phyloP scores from a whole-genome alignment of 2,888 invertebrate species.

The Spicauda simplicius region DNA sequence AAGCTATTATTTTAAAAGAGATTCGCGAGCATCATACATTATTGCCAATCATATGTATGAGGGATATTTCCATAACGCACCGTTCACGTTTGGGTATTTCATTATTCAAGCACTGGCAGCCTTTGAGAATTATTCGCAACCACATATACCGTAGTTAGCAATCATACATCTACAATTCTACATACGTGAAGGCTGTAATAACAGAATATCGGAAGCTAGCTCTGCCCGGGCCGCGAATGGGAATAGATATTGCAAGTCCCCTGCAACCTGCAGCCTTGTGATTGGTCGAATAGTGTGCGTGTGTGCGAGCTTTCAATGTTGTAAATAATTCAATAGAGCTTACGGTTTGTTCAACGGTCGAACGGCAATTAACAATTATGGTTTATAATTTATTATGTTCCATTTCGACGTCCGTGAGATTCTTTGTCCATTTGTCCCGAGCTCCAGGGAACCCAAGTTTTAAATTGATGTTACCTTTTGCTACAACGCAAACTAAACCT shows the following conservation, averaged over 20 bases:
- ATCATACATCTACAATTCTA: slow-evolving; percentile 10
- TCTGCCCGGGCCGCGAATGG: slow-evolving; percentile 24
- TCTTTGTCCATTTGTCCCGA: no score
- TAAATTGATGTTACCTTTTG: no score
- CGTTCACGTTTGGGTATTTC: slow-evolving; percentile 5
- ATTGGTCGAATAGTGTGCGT: slow-evolving; percentile 9
- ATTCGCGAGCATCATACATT: no score
- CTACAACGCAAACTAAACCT: no score
- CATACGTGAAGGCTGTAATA: slow-evolving; percentile 19
- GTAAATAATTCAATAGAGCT: slow-evolving; percentile 10
- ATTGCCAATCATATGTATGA: neutral
- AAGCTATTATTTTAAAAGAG: no score
- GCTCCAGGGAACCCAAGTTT: no score
- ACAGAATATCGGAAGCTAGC: slow-evolving; percentile 22
- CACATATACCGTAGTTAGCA: slow-evolving; percentile 8
- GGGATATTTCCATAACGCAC: neutral
- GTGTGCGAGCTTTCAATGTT: slow-evolving; percentile 18
- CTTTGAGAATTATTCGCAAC: slow-evolving; percentile 26
- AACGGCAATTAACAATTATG: slow-evolving; percentile 12
- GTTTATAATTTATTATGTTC: neutral
- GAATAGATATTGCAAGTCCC: slow-evolving; percentile 23
- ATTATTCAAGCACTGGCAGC: slow-evolving; percentile 12
- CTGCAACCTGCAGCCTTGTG: slow-evolving; percentile 14
- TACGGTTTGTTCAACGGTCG: slow-evolving; percentile 5
- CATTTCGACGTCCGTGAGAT: neutral